Conservation (phyloP, 2,888 invertebrate species). For the Caenorhabditis virilis region DNA sequence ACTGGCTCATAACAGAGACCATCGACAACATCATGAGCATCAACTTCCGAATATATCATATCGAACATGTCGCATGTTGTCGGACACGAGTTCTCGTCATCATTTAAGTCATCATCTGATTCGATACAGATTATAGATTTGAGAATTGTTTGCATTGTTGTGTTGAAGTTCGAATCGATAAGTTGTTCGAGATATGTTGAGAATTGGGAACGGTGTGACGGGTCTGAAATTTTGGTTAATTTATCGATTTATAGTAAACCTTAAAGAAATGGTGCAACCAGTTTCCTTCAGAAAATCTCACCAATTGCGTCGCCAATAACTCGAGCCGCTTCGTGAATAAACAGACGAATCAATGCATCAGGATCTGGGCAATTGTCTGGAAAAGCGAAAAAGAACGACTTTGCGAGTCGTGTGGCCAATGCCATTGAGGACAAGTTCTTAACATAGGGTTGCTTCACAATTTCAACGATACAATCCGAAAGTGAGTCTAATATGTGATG, state of each 20-base stretch:
- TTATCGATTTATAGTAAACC: neutral
- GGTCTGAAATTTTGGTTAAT: constrained; percentile 19
- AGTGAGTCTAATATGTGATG: constrained; percentile 49
- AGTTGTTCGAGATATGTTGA: constrained; percentile 17
- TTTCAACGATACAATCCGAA: constrained; percentile 45
- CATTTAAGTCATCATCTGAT: constrained; percentile 21
- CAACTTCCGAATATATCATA: constrained; percentile 58
- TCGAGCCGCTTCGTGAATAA: constrained; percentile 56
- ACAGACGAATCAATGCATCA: constrained; percentile 54
- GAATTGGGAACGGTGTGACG: constrained; percentile 11
- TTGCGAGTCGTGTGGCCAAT: constrained; percentile 38
- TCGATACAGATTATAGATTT: constrained; percentile 4
- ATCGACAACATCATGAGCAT: constrained; percentile 56
- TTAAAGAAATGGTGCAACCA: neutral
- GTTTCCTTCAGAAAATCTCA: neutral
- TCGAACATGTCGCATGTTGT: constrained; percentile 27
- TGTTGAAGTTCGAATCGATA: constrained; percentile 24
- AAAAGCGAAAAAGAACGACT: constrained; percentile 52
- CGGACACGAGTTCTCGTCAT: neutral
- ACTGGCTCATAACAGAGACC: constrained; percentile 54
- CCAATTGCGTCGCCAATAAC: constrained; percentile 44
- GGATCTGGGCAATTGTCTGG: constrained; percentile 63
- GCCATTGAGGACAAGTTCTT: constrained; percentile 30
- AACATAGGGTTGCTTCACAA: constrained; percentile 38
- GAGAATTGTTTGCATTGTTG: constrained; percentile 3